A percentile compares a stretch with the other conserved stretches of the same genome.
These are phyloP conservation scores for Gila robusta DNA, from an alignment of 2,797 vertebrate genomes.

Conservation along the genomic window DNA sequence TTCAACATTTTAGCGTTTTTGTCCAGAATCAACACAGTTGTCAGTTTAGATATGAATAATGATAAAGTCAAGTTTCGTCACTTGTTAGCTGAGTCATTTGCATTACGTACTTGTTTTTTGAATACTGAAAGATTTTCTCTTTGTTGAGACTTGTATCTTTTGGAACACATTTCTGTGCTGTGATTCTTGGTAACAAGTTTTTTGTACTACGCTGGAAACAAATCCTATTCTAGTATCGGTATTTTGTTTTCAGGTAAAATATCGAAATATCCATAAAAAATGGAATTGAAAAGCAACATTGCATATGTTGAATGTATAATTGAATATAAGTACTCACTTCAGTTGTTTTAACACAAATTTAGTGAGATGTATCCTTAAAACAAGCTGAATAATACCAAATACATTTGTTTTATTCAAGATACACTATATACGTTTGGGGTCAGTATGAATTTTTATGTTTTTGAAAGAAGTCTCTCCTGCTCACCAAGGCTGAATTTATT, in stretches of 20 bases:
- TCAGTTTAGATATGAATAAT: not conserved
- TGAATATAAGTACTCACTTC: not conserved
- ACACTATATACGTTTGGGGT: not conserved
- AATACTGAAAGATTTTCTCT: not conserved
- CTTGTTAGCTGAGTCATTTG: conserved; percentile 7
- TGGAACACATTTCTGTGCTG: conserved; percentile 5
- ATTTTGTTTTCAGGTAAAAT: not conserved
- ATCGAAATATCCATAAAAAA: not conserved
- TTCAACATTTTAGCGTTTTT: not conserved
- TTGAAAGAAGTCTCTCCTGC: not conserved
- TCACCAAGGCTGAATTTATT: not conserved
- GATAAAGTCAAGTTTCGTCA: conserved; percentile 2
- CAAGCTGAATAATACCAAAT: not conserved
- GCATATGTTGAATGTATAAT: not conserved
- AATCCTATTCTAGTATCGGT: not conserved
- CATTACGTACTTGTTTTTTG: conserved; percentile 23
- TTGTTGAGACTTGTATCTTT: conserved; percentile 43
- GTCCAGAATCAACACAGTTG: not conserved
- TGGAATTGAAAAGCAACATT: not conserved
- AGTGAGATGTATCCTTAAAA: not conserved
- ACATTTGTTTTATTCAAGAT: not conserved
- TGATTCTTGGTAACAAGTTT: not conserved
- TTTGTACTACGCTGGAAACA: not conserved
- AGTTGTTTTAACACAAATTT: not conserved
- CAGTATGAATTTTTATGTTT: not conserved